phyloP scores from a whole-genome alignment of 2,113 vertebrate genomes.

The Corythornis vintsioides region DNA sequence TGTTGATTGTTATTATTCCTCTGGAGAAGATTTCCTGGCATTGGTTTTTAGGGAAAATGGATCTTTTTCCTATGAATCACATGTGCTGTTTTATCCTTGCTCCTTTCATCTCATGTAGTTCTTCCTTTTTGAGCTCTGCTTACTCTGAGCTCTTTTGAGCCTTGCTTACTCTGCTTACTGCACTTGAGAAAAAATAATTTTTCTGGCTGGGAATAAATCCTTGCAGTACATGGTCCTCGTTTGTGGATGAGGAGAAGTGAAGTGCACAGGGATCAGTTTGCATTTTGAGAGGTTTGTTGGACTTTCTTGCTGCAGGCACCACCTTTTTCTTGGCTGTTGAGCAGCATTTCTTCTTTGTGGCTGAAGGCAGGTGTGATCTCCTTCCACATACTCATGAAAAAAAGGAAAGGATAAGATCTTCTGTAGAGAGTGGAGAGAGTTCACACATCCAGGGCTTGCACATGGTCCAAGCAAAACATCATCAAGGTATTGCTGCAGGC shows the following conservation, averaged over 20 bases:
- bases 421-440: background rate
- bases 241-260: background rate
- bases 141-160: background rate
- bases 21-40: background rate
- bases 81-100: background rate
- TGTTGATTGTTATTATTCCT: accelerated
- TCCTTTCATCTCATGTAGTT: background rate
- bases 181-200: background rate
- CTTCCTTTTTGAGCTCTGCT: background rate
- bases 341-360: background rate
- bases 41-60: background rate
- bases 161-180: background rate
- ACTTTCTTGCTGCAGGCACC: background rate
- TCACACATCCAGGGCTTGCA: background rate
- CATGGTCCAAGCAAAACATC: background rate
- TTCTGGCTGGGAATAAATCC: background rate
- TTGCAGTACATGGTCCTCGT: background rate
- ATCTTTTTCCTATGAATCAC: background rate
- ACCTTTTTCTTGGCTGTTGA: background rate
- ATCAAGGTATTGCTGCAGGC: background rate
- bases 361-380: background rate
- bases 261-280: background rate
- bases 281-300: background rate
- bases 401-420: background rate
- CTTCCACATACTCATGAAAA: background rate